phyloP scores from a whole-genome alignment of 2,888 invertebrate genomes.

The Apamea monoglypha region DNA sequence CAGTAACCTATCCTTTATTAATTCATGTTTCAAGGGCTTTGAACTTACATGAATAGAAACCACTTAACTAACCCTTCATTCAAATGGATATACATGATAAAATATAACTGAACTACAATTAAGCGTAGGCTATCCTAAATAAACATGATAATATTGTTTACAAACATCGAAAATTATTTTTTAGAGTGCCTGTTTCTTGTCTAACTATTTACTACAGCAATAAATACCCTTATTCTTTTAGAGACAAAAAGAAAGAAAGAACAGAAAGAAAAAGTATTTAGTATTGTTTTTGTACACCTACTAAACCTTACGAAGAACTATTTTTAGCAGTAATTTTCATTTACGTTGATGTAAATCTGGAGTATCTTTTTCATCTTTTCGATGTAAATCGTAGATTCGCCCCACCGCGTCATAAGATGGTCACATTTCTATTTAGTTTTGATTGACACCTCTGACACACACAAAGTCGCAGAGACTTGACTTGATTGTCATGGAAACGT shows the following conservation, averaged over 20 bases:
- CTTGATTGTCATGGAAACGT: no score
- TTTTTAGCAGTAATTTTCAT: background rate
- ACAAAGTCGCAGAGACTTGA: no score
- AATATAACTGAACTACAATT: background rate
- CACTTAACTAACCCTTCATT: background rate
- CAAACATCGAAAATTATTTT: background rate
- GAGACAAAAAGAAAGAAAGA: background rate
- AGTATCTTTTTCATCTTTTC: no score
- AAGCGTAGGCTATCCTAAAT: background rate
- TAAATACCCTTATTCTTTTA: no score
- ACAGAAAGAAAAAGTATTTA: no score
- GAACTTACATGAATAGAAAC: constrained; percentile 11
- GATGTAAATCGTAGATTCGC: background rate
- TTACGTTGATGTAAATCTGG: background rate
- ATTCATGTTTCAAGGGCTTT: constrained; percentile 23
- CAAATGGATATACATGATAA: constrained; percentile 9
- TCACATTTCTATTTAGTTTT: no score
- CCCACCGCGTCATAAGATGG: no score
- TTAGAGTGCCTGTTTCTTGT: background rate
- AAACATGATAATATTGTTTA: background rate
- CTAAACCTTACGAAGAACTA: no score
- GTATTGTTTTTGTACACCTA: background rate
- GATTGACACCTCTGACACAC: no score
- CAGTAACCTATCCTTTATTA: constrained; percentile 18
- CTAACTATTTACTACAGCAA: background rate